A percentile compares a stretch with the other conserved stretches of the same genome.
phyloP scores from a whole-genome alignment of 2,797 vertebrate genomes.

The Pagetopsis macropterus region DNA sequence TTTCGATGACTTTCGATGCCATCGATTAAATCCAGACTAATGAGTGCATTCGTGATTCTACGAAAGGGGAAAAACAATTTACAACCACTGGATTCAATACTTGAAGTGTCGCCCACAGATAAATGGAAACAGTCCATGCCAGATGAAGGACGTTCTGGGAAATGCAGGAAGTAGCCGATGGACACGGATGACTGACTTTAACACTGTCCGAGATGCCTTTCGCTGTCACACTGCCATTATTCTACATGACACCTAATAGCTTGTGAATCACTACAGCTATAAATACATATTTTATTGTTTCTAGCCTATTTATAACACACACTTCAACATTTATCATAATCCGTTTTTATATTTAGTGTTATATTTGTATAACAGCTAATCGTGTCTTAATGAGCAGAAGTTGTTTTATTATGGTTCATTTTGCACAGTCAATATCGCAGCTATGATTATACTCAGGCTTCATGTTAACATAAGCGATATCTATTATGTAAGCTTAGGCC shows the following conservation, averaged over 20 bases:
- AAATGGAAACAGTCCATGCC: constrained; percentile 11
- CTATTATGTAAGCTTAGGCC: not conserved
- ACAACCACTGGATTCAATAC: constrained; percentile 36
- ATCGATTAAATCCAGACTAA: constrained; percentile 48
- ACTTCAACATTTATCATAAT: not conserved
- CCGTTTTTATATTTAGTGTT: not conserved
- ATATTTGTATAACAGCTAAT: not conserved
- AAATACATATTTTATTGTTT: not conserved
- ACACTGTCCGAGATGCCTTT: constrained; percentile 11
- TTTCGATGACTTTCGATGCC: constrained; percentile 43
- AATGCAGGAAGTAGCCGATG: constrained; percentile 28
- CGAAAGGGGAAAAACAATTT: constrained; percentile 41
- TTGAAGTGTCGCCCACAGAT: constrained; percentile 19
- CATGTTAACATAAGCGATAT: not conserved
- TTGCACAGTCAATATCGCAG: too few relatives aligned
- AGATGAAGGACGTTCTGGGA: constrained; percentile 29
- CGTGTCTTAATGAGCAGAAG: not conserved
- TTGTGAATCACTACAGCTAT: constrained; percentile 1
- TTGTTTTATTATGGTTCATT: too few relatives aligned
- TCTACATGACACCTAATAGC: not conserved
- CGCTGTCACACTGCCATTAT: constrained; percentile 7
- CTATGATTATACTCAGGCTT: too few relatives aligned
- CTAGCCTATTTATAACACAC: not conserved
- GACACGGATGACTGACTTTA: constrained; percentile 20
- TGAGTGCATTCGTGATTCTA: constrained; percentile 15